Percentiles rank a stretch among this genome's conserved stretches.
Conservation (phyloP, 2,113 vertebrate genomes). For the Arothron firmamentum region DNA sequence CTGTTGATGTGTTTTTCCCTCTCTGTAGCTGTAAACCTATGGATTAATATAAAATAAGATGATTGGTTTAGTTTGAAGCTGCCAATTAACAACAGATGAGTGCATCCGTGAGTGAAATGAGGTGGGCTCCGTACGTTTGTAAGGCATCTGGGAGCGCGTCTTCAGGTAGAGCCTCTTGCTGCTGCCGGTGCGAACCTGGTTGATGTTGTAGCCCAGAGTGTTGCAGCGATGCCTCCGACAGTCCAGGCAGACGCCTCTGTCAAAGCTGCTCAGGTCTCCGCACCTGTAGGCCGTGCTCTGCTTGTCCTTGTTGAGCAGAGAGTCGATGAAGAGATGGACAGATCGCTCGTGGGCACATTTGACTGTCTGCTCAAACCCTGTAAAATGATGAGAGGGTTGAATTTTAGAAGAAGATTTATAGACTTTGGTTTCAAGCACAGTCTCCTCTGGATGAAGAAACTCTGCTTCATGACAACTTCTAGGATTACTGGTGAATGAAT, state of each 20-base stretch:
- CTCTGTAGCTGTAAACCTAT: too few relatives aligned
- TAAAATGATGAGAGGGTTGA: conserved; percentile 16
- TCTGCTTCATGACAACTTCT: background rate
- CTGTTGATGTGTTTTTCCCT: too few relatives aligned
- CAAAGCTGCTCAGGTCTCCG: conserved; percentile 79
- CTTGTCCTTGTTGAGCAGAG: conserved; percentile 78
- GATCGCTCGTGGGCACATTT: conserved; percentile 94
- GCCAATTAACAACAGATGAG: too few relatives aligned
- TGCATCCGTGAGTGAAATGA: background rate
- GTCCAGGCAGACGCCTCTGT: conserved; percentile 86
- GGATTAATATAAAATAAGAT: too few relatives aligned
- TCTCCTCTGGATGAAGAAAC: conserved; percentile 2
- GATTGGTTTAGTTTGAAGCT: too few relatives aligned
- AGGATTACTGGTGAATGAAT: conserved; percentile 24
- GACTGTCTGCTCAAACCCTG: conserved; percentile 86
- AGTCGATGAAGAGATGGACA: conserved; percentile 93
- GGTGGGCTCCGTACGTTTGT: conserved; percentile 78
- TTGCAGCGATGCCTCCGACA: conserved; percentile 87
- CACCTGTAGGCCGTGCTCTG: conserved; percentile 87
- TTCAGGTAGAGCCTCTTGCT: conserved; percentile 82
- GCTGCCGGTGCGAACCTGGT: conserved; percentile 60
- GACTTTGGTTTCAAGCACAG: background rate
- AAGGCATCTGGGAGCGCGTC: conserved; percentile 83
- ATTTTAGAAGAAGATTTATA: background rate
- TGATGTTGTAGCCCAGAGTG: conserved; percentile 85